These are phyloP conservation scores for Phortica variegata DNA, from an alignment of 1,140 invertebrate genomes.

Conservation along the genomic window DNA sequence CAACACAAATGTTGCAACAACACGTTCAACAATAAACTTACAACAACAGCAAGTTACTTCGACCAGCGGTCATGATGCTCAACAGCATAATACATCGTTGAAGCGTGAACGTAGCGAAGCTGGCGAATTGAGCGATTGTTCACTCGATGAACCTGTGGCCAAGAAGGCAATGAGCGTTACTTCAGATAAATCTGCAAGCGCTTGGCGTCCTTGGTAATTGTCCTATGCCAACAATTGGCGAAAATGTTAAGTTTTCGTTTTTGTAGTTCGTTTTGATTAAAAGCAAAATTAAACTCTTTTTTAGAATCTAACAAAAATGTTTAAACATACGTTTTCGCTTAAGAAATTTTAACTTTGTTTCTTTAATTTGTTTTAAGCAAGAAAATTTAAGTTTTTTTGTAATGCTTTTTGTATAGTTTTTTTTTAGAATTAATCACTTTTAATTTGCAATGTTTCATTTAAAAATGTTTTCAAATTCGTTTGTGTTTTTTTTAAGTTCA, in stretches of 20 bases:
- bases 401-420: background rate
- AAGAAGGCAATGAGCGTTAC: constrained; percentile 37
- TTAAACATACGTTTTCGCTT: too few relatives aligned
- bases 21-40: constrained; percentile 31
- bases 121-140: constrained; percentile 46
- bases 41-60: constrained; percentile 54
- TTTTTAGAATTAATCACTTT: too few relatives aligned
- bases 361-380: background rate
- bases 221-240: background rate
- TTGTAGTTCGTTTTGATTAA: too few relatives aligned
- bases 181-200: constrained; percentile 34
- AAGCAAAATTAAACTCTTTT: constrained; percentile 7
- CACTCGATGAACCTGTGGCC: constrained; percentile 37
- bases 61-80: constrained; percentile 34
- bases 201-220: constrained; percentile 33
- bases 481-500: constrained; percentile 42
- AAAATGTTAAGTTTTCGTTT: background rate
- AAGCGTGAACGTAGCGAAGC: constrained; percentile 31
- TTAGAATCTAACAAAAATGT: too few relatives aligned
- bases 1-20: constrained; percentile 34
- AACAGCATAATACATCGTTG: background rate
- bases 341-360: background rate
- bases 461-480: constrained; percentile 16
- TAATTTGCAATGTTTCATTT: constrained; percentile 24
- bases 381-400: constrained; percentile 1